These are phyloP conservation scores for Netelia fuscicornis DNA, from an alignment of 2,888 invertebrate genomes.

Conservation along the genomic window DNA sequence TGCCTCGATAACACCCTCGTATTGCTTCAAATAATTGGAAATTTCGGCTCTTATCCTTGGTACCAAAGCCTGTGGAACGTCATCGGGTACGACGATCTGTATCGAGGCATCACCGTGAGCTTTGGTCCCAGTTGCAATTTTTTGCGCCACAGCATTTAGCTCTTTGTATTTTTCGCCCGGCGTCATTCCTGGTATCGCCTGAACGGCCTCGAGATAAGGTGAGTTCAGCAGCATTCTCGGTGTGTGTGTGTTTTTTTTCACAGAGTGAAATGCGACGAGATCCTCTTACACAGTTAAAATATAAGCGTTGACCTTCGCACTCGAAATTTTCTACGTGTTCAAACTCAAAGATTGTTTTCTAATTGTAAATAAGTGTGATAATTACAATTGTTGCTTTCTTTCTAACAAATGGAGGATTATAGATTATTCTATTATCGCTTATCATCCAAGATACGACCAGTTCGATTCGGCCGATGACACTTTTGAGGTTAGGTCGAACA, in stretches of 20 bases:
- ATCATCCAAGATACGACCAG: slow-evolving; percentile 15
- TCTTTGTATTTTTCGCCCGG: slow-evolving; percentile 75
- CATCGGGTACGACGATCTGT: background rate
- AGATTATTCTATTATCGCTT: slow-evolving; percentile 8
- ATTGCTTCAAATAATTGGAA: slow-evolving; percentile 72
- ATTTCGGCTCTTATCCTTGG: slow-evolving; percentile 75
- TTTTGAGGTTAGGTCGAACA: slow-evolving; percentile 56
- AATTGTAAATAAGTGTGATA: background rate
- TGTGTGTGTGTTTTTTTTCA: background rate
- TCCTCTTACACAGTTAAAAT: background rate
- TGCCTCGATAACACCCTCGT: slow-evolving; percentile 73
- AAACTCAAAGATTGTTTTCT: background rate
- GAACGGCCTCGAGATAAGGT: slow-evolving; percentile 77
- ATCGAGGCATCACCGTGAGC: slow-evolving; percentile 33
- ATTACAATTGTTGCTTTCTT: background rate
- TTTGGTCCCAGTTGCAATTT: slow-evolving; percentile 31
- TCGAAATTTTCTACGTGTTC: background rate
- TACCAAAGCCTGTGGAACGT: slow-evolving; percentile 71
- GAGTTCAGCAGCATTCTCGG: slow-evolving; percentile 59
- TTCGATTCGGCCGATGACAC: slow-evolving; percentile 1
- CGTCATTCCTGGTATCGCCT: slow-evolving; percentile 76
- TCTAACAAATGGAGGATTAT: background rate
- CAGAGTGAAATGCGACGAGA: background rate
- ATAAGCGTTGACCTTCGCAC: slow-evolving; percentile 10
- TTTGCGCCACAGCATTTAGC: slow-evolving; percentile 71